Conservation (phyloP, 2,888 invertebrate species). For the Acleris laterana region DNA sequence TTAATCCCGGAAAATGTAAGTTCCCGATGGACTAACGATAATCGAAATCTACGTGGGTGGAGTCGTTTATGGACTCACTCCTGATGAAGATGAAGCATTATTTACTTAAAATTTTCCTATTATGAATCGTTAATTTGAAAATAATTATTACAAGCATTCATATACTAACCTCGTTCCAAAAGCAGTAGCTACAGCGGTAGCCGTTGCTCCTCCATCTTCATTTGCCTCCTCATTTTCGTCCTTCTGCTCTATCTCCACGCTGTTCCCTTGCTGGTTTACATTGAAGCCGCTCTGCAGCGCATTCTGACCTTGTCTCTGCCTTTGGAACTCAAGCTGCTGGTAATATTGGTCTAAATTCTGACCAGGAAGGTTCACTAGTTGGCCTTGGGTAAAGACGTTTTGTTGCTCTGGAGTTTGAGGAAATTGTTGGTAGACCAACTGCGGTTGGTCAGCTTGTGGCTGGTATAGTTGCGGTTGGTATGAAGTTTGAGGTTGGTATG, state of each 20-base stretch:
- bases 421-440: slow-evolving; percentile 42
- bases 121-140: no score
- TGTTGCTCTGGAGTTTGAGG: slow-evolving; percentile 42
- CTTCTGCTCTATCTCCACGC: slow-evolving; percentile 59
- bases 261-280: slow-evolving; percentile 69
- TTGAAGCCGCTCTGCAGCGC: slow-evolving; percentile 71
- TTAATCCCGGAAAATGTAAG: no score
- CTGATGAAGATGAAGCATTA: no score
- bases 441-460: slow-evolving; percentile 21
- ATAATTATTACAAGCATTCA: no score
- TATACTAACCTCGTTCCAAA: slow-evolving; percentile 72
- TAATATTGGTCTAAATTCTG: slow-evolving; percentile 46
- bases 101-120: no score
- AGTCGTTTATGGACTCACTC: no score
- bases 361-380: slow-evolving; percentile 48
- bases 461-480: slow-evolving; percentile 15
- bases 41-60: no score
- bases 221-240: slow-evolving; percentile 48
- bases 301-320: slow-evolving; percentile 51
- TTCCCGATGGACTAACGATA: no score
- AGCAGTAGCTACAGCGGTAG: slow-evolving; percentile 74
- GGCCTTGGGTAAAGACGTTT: slow-evolving; percentile 46
- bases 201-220: slow-evolving; percentile 57
- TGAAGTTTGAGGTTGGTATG: slow-evolving; percentile 8
- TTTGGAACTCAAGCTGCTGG: slow-evolving; percentile 36